Evolutionary conservation across 92 coral and sea anemone species (phyloP).

Genomic region (Actinostola sp.): DNA sequence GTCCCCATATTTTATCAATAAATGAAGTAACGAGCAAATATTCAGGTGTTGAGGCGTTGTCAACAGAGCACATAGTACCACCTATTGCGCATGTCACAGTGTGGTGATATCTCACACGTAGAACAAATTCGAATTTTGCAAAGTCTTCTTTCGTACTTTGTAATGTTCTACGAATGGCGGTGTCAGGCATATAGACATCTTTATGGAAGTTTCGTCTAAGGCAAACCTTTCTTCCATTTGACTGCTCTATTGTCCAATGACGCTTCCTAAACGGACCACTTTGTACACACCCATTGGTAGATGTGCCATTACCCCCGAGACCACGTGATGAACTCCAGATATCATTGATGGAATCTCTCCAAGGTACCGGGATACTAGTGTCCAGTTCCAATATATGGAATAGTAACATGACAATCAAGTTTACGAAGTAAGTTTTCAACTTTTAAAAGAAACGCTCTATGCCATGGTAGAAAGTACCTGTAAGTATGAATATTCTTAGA

Average conservation of each 20-base stretch:
- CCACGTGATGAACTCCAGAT: slow-evolving; percentile 59
- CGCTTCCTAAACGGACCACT: slow-evolving; percentile 57
- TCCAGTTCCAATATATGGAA: slow-evolving; percentile 88
- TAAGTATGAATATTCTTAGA: slow-evolving; percentile 15
- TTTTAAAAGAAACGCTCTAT: slow-evolving; percentile 61
- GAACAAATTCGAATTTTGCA: slow-evolving; percentile 25
- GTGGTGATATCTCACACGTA: slow-evolving; percentile 43
- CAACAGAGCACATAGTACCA: slow-evolving; percentile 37
- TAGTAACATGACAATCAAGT: slow-evolving; percentile 65
- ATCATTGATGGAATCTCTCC: slow-evolving; percentile 27
- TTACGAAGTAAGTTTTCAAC: slow-evolving; percentile 63
- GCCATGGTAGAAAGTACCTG: slow-evolving; percentile 75
- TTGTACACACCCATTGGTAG: slow-evolving; percentile 33
- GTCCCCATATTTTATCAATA: slow-evolving; percentile 54
- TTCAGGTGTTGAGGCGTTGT: slow-evolving; percentile 35
- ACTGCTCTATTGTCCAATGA: slow-evolving; percentile 34
- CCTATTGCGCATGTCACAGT: slow-evolving; percentile 50
- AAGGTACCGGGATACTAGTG: slow-evolving; percentile 41
- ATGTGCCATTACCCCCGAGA: slow-evolving; percentile 63
- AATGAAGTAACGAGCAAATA: slow-evolving; percentile 37
- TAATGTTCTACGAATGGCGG: slow-evolving; percentile 2
- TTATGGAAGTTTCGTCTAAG: slow-evolving; percentile 31
- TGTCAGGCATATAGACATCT: slow-evolving; percentile 16
- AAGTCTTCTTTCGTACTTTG: slow-evolving; percentile 18
- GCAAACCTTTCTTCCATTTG: slow-evolving; percentile 14